Percentiles rank a stretch among this genome's conserved stretches.
Conservation (phyloP, 2,888 invertebrate genomes). For the Heliconius aoede region DNA sequence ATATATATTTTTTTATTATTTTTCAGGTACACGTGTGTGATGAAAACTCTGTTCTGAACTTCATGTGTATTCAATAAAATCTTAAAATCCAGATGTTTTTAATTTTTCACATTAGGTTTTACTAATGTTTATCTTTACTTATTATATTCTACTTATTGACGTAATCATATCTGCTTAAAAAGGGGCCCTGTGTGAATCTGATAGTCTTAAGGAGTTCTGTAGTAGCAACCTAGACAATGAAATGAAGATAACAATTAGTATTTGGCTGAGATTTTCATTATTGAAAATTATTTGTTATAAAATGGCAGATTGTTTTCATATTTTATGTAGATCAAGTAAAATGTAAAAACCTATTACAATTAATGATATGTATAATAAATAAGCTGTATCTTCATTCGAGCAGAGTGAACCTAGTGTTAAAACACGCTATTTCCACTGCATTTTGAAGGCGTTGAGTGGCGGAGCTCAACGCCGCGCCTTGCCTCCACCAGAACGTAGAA, state of each 20-base stretch:
- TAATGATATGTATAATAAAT: background rate
- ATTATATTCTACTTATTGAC: background rate
- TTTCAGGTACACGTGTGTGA: constrained; percentile 73
- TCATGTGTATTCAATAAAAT: constrained; percentile 75
- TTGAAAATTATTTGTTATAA: background rate
- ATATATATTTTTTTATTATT: constrained; percentile 41
- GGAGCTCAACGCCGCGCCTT: too few relatives aligned
- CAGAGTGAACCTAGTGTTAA: too few relatives aligned
- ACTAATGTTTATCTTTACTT: background rate
- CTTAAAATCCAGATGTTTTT: constrained; percentile 56
- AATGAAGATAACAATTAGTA: background rate
- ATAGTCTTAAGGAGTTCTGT: too few relatives aligned
- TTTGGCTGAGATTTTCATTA: background rate
- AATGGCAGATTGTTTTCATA: background rate
- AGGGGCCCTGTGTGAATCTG: too few relatives aligned
- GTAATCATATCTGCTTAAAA: background rate
- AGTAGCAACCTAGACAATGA: too few relatives aligned
- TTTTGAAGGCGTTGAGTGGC: too few relatives aligned
- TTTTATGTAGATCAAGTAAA: background rate
- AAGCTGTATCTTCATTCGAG: too few relatives aligned
- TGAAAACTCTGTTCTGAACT: constrained; percentile 52
- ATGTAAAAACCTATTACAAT: background rate
- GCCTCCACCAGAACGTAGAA: too few relatives aligned
- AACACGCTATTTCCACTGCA: too few relatives aligned
- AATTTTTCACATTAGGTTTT: constrained; percentile 33